Conservation (phyloP, 2,113 vertebrate species). For the Felis chaus region DNA sequence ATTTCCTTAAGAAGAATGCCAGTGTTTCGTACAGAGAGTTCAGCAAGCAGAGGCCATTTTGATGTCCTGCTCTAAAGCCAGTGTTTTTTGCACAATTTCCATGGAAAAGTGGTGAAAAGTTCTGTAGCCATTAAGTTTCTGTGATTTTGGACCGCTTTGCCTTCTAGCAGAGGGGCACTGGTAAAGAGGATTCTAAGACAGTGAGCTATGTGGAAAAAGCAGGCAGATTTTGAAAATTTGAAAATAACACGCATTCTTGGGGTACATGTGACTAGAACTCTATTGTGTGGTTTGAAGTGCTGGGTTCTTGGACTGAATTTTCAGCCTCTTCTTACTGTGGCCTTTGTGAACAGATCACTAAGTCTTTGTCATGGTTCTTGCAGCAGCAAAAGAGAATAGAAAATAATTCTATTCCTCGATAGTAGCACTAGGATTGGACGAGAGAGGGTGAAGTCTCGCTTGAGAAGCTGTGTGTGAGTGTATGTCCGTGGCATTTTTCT, state of each 20-base stretch:
- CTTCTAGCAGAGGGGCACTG: neutral
- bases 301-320: constrained; percentile 33
- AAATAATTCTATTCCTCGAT: neutral
- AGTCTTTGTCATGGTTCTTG: neutral
- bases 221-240: constrained; percentile 49
- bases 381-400: neutral
- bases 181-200: neutral
- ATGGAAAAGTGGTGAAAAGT: constrained; percentile 63
- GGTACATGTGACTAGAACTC: neutral
- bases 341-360: constrained; percentile 13
- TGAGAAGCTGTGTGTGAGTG: neutral
- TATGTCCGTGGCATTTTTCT: neutral
- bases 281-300: constrained; percentile 46
- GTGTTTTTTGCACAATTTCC: constrained; percentile 51
- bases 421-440: neutral
- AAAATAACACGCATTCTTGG: constrained; percentile 49
- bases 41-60: neutral
- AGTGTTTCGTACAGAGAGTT: constrained; percentile 32
- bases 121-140: neutral
- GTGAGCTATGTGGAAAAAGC: constrained; percentile 43
- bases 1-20: constrained; percentile 66
- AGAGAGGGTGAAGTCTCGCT: neutral
- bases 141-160: constrained; percentile 40
- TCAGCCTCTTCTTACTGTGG: constrained; percentile 35
- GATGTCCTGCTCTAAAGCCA: constrained; percentile 17